Percentiles rank a stretch among this genome's conserved stretches.
phyloP scores from a whole-genome alignment of 2,113 vertebrate genomes.

The Tylochromis polylepis region DNA sequence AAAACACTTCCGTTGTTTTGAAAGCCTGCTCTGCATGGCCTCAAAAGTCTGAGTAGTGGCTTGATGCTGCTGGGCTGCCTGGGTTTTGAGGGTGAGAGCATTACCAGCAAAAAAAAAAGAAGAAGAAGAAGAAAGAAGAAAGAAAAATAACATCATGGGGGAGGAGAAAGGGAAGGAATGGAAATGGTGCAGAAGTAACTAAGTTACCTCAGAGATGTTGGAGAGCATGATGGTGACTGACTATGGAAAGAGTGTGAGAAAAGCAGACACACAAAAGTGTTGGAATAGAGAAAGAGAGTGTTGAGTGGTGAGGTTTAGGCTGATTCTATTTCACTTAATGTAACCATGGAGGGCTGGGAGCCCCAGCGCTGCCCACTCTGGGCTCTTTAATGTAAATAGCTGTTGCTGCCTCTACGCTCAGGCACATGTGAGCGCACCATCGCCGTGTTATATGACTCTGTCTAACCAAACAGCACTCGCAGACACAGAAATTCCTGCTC shows the following conservation, averaged over 20 bases:
- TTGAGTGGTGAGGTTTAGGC: conserved; percentile 43
- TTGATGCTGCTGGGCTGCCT: neutral
- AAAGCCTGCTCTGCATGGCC: neutral
- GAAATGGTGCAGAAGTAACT: neutral
- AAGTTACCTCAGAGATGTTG: neutral
- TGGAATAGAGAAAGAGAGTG: conserved; percentile 35
- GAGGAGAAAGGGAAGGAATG: neutral
- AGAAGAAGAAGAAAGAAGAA: neutral
- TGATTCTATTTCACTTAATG: conserved; percentile 72
- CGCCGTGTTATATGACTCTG: conserved; percentile 70
- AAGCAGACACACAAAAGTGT: conserved; percentile 11
- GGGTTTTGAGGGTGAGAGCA: conserved; percentile 12
- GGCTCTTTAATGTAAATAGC: conserved; percentile 72
- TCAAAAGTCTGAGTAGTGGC: neutral
- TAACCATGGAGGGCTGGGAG: conserved; percentile 61
- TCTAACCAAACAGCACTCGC: conserved; percentile 70
- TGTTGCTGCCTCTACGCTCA: conserved; percentile 44
- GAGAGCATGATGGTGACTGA: neutral
- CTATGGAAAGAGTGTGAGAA: neutral
- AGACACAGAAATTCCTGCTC: conserved; percentile 62
- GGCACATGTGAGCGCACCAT: conserved; percentile 60
- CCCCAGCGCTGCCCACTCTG: conserved; percentile 49
- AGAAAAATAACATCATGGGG: neutral
- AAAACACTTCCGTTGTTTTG: conserved; percentile 23
- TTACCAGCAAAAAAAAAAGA: neutral